Evolutionary conservation across 2,113 vertebrate species (phyloP).

Genomic region (Hippocampus barbouri): DNA sequence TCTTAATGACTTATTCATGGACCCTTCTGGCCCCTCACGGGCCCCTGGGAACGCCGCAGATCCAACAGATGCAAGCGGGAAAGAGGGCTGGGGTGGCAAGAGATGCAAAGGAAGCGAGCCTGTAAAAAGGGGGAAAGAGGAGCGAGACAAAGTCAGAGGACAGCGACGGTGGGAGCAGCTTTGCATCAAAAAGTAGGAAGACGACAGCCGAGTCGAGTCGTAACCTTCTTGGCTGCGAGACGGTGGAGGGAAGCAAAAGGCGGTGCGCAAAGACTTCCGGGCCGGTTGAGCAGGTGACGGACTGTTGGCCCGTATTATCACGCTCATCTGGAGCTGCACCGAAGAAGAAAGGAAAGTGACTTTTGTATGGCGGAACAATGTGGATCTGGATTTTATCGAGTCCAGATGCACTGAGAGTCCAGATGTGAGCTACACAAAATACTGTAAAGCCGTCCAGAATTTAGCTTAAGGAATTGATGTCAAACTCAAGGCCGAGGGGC

Average conservation of each 20-base stretch:
- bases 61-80: conserved; percentile 64
- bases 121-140: conserved; percentile 15
- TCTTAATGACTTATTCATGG: conserved; percentile 74
- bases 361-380: not conserved
- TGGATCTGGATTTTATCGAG: not conserved
- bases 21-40: conserved; percentile 62
- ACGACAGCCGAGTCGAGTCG: conserved; percentile 19
- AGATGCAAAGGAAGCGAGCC: conserved; percentile 32
- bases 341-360: not conserved
- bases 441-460: not conserved
- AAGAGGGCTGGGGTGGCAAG: conserved; percentile 30
- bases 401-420: conserved; percentile 1
- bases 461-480: too few relatives aligned
- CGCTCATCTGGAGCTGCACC: conserved; percentile 18
- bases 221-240: conserved; percentile 24
- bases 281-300: conserved; percentile 27
- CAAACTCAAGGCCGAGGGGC: too few relatives aligned
- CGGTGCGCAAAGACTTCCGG: conserved; percentile 15
- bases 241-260: conserved; percentile 12
- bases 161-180: conserved; percentile 16
- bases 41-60: conserved; percentile 52
- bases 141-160: conserved; percentile 26
- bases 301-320: conserved; percentile 18
- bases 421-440: not conserved
- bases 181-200: conserved; percentile 31